Percentiles rank a stretch among this genome's conserved stretches.
Conservation (phyloP, 2,888 invertebrate genomes). For the Dastarcus helophoroides region DNA sequence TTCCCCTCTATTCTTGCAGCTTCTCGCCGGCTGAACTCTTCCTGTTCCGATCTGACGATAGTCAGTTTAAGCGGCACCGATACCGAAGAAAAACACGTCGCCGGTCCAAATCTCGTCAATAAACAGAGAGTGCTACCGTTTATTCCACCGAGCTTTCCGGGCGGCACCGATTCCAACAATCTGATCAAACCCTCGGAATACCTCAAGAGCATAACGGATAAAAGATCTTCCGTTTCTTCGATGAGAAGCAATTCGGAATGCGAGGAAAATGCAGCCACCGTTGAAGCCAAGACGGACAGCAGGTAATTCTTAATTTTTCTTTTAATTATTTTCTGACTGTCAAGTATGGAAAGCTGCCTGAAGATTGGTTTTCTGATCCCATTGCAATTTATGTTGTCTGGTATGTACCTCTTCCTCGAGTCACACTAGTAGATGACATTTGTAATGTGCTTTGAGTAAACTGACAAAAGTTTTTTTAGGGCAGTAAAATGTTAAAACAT, state of each 20-base stretch:
- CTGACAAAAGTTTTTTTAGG: no score
- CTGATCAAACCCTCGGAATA: constrained; percentile 90
- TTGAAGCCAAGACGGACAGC: constrained; percentile 7
- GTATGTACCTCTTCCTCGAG: no score
- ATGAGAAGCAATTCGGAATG: constrained; percentile 32
- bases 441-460: no score
- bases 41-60: constrained; percentile 37
- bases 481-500: no score
- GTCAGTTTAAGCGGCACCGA: constrained; percentile 38
- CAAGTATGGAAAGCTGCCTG: no score
- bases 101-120: constrained; percentile 57
- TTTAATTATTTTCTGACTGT: no score
- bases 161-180: constrained; percentile 56
- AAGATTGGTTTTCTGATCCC: no score
- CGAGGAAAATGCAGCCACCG: constrained; percentile 30
- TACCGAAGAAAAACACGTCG: constrained; percentile 25
- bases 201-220: constrained; percentile 66
- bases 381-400: no score
- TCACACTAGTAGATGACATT: no score
- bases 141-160: constrained; percentile 82
- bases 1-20: constrained; percentile 22
- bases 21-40: constrained; percentile 34
- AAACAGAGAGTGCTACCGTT: constrained; percentile 80
- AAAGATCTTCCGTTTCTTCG: constrained; percentile 41
- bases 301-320: no score